Evolutionary conservation across 2,797 vertebrate species (phyloP), one percentile per base, ranked within the genome.

Genomic region (Galaxias olidus): DNA sequence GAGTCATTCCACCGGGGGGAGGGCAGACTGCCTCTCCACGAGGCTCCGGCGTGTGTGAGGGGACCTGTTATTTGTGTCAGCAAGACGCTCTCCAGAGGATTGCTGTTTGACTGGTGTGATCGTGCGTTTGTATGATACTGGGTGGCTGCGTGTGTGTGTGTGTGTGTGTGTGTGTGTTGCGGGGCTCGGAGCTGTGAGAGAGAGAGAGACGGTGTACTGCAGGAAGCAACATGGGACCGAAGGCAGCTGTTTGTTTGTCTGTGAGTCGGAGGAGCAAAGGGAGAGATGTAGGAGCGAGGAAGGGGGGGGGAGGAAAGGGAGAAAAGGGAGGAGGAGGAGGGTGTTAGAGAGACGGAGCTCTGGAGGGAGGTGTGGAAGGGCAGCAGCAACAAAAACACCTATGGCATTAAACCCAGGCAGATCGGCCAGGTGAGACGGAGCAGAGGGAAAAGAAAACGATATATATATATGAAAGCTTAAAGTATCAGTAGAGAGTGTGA

Each of bases 211-310:
- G 84, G 71, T 63, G 80, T 65, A 73, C 30, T 30, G 30, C 30
- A 74, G 65, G 77, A 79, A 83, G 79, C 79, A 86, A 79, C 85
- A 78, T 73, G 74, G 84, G 83, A 88, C 83, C 77, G 74, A 75
- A 81, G 83, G 81, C 86, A 83, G 85, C 81, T 86, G 86, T 89
- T 89, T 91, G 87, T 91, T 89, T 90, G 82, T 80, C 81, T 79
- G 71, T 72, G 76, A 72, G 74, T 63, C 76, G 73, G 71, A 54
- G n/a, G 46, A 48, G 48, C 42, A 55, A 45, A 58, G 61, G 66
- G 40, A 30, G 18, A 50, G 47, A 47, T 30, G 44, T 8, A 54
- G 56, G 50, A 46, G 41, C 6, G 17, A 40, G 60, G 51, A 45
- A 9, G 51, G 18, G 19, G n/a, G n/a, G n/a, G n/a, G n/a, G n/a